A percentile compares a stretch with the other conserved stretches of the same genome.
These are phyloP conservation scores for Ceratotherium simum DNA, from an alignment of 2,113 vertebrate genomes.

Conservation along the genomic window DNA sequence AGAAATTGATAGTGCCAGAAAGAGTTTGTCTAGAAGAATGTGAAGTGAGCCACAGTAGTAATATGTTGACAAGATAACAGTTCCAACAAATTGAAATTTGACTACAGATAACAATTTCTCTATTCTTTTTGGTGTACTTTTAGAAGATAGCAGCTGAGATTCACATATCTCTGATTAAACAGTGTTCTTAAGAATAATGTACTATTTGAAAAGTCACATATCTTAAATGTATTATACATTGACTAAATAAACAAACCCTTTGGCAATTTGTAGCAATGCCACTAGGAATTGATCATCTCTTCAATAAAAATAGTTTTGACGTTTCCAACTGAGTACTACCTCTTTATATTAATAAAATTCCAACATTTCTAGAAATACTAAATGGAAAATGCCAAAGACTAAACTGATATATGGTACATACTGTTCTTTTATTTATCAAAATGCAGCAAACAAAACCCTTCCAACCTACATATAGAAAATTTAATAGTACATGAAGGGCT, in stretches of 20 bases:
- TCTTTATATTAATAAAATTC: constrained; percentile 17
- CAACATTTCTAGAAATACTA: constrained; percentile 1
- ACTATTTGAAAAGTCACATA: neutral
- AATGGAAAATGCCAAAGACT: neutral
- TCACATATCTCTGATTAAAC: neutral
- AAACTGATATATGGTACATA: neutral
- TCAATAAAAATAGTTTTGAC: constrained; percentile 48
- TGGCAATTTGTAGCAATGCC: neutral
- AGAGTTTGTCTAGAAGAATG: neutral
- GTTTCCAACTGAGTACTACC: constrained; percentile 25
- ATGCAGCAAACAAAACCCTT: neutral
- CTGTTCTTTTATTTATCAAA: neutral
- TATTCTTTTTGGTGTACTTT: neutral
- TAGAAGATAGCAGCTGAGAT: neutral
- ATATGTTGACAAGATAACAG: neutral
- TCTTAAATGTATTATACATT: neutral
- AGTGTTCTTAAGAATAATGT: neutral
- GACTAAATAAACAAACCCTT: constrained; percentile 1
- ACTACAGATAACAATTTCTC: neutral
- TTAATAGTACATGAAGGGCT: neutral
- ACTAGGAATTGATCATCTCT: neutral
- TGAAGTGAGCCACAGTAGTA: neutral
- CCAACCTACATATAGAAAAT: neutral
- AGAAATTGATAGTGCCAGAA: neutral
- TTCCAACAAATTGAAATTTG: constrained; percentile 31